Evolutionary conservation across 2,888 invertebrate genomes (phyloP), one percentile per base, ranked within the genome.

Genomic region (Caenorhabditis sulstoni): DNA sequence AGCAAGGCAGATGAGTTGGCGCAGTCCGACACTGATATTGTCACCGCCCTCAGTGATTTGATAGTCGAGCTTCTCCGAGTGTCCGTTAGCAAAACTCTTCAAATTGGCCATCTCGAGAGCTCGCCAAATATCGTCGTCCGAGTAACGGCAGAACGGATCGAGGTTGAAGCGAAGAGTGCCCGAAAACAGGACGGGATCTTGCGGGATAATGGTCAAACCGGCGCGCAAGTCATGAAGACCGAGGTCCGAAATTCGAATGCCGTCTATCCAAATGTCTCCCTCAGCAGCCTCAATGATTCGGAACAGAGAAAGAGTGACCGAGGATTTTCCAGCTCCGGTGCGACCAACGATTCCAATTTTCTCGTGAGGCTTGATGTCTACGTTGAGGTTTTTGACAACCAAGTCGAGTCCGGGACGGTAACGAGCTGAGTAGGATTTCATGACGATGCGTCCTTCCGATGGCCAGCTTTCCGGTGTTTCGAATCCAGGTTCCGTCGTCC

Each of bases 1-100:
- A 1, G 91, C 91, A 66, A 92, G 86, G 77, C 92, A 92, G 39
- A 92, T 85, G 61, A 92, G 86, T 83, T 92, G 92, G 16, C 92
- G 84, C 82, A 92, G 92, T 3, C 92, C 92, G 20, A 92, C 91
- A 88, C 92, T 92, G 68, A 58, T 81, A 92, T 97, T 97, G 90
- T 95, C 95, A 55, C 97, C 97, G 67, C 96, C 96, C 91, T 97
- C 97, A 5, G 94, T 92, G 65, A 96, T 93, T 91, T 94, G 94
- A 91, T 96, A 95, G 79, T 93, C 93, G 57, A 97, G 92, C 12
- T 95, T 94, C 59, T 94, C 93, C 1, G 94, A 91, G 22, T 77
- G 78, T 3, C 45, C 44, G 91, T 94, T 93, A 4, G 95, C 94
- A 90, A 95, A 96, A 8, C 92, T 85, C 91, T 95, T 95, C 65